Conservation (phyloP, 2,797 vertebrate species). For the Melopsittacus undulatus region DNA sequence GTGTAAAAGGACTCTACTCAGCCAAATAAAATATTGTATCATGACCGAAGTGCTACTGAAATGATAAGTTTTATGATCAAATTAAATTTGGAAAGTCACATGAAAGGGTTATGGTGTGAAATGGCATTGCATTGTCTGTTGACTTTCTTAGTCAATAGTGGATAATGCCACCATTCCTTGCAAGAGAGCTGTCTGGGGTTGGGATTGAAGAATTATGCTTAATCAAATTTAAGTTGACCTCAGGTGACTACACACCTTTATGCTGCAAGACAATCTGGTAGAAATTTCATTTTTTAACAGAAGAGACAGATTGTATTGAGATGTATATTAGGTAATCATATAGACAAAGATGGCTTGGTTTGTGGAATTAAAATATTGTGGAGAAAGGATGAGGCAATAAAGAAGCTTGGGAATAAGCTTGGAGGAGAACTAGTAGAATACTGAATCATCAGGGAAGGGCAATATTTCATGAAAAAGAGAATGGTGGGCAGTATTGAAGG, state of each 20-base stretch:
- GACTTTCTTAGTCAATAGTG: neutral
- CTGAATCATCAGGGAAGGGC: neutral
- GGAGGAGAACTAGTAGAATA: neutral
- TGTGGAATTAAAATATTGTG: neutral
- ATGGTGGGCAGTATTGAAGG: constrained; percentile 18
- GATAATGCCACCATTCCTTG: neutral
- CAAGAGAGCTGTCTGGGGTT: neutral
- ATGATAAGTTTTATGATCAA: neutral
- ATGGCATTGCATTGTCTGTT: neutral
- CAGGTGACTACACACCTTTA: neutral
- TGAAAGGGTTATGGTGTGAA: neutral
- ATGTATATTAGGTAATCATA: neutral
- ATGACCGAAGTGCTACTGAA: neutral
- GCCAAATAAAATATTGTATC: neutral
- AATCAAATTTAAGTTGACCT: neutral
- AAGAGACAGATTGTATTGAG: neutral
- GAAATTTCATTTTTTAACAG: neutral
- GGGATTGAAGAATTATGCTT: neutral
- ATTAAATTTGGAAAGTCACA: neutral
- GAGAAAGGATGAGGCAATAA: neutral
- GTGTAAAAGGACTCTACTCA: neutral
- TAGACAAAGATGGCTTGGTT: neutral
- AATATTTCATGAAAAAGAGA: constrained; percentile 43
- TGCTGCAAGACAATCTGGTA: neutral
- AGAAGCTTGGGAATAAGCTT: neutral